Base-by-base conservation (phyloP, 2,113 vertebrate genomes). In the Laticauda laticaudata region DNA sequence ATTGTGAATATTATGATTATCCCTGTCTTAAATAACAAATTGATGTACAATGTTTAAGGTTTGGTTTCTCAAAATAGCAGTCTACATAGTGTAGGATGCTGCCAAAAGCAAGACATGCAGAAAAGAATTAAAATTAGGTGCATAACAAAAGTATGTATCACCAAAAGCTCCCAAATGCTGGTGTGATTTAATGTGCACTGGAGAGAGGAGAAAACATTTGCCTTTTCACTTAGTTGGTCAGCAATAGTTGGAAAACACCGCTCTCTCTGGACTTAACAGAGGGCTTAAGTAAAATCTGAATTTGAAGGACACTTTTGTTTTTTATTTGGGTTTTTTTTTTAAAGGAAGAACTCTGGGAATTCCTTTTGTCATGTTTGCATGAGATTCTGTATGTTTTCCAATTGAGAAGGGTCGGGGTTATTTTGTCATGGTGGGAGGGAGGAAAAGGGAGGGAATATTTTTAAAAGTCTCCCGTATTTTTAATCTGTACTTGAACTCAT, bases 301-400 rank as follows among this genome's bases (percentile, higher is more conserved):
- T 56, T 87, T 86, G 55, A 39, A 64, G 43, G 56, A 64, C 48
- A 87, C 2, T 34, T 61, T 59, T 43, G 9, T 59, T 48, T 90
- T 61, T 29, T 54, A 23, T 45, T 6, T 34, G 24, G 21, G 10
- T 48, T 24, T 8, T 90, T 95, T 45, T 90, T 95, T 43, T 11
- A 92, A 8, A 64, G 94, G 95, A 93, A 89, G 94, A 93, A 75
- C 51, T n/a, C 26, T 0, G 54, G n/a, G 87, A 0, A 0, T 90
- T 94, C 92, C 94, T 93, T 91, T 5, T 53, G 94, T 69, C 96
- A 59, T 92, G 95, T 91, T 93, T 95, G 94, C 95, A 96, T 97
- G 95, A 96, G 86, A 95, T 96, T 94, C 95, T 61, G 88, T 92
- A 94, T 96, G 92, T 69, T 96, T 95, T 96, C 94, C 92, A 91